Conservation (phyloP, 1,140 invertebrate genomes). For the Stegodyphus mimosarum region DNA sequence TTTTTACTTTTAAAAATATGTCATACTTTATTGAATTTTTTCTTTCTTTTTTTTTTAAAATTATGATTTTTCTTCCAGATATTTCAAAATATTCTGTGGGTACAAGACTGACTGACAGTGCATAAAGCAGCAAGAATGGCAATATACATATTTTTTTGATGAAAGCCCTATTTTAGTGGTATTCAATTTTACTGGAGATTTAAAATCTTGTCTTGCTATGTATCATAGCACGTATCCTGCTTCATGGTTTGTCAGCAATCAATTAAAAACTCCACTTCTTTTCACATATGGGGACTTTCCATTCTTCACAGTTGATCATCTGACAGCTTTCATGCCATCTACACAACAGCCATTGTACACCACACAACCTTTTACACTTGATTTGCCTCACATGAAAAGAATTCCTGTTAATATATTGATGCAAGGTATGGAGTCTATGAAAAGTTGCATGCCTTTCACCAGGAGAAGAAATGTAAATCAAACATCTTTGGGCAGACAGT, state of each 20-base stretch:
- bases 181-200: too few species aligned
- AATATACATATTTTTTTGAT: background rate
- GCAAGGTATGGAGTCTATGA: constrained; percentile 48
- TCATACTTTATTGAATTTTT: too few species aligned
- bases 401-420: constrained; percentile 40
- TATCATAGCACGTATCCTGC: constrained; percentile 44
- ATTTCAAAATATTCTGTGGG: background rate
- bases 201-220: constrained; percentile 8
- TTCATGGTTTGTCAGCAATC: constrained; percentile 44
- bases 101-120: background rate
- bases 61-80: background rate
- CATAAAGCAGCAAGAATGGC: background rate
- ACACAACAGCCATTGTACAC: constrained; percentile 16
- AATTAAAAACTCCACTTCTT: constrained; percentile 43
- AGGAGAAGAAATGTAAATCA: constrained; percentile 50
- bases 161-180: too few species aligned
- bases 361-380: constrained; percentile 26
- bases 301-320: constrained; percentile 38
- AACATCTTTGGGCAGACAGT: constrained; percentile 10
- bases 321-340: constrained; percentile 37
- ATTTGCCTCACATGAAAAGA: constrained; percentile 42
- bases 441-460: constrained; percentile 47
- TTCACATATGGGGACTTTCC: constrained; percentile 44
- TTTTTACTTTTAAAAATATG: too few species aligned
- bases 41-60: background rate